Conservation (phyloP, 2,888 invertebrate species). For the Drosophila subsilvestris region DNA sequence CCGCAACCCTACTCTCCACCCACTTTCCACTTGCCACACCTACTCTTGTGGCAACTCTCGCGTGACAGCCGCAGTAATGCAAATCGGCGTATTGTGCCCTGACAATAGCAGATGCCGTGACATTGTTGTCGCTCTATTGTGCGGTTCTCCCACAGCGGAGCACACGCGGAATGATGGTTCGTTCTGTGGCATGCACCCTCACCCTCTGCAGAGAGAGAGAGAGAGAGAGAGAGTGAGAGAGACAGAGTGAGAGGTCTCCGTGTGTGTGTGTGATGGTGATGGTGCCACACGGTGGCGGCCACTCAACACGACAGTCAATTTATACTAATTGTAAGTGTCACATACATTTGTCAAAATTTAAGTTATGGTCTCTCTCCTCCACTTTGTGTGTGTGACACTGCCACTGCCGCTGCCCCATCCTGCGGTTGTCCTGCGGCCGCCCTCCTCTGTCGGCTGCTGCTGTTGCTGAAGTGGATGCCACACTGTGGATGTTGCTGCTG, state of each 20-base stretch:
- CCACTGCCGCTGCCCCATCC: conserved; percentile 13
- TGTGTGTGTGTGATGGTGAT: conserved; percentile 41
- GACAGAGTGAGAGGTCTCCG: conserved; percentile 12
- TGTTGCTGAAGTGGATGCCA: conserved; percentile 23
- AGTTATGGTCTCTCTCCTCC: conserved; percentile 71
- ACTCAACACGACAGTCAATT: conserved; percentile 81
- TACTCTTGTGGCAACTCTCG: not conserved
- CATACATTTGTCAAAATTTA: conserved; percentile 79
- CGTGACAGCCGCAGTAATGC: conserved; percentile 54
- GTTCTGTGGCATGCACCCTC: not conserved
- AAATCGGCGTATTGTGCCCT: conserved; percentile 79
- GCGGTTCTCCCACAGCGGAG: conserved; percentile 31
- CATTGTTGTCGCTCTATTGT: conserved; percentile 76
- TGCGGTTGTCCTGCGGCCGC: conserved; percentile 59
- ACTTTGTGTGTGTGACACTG: conserved; percentile 30
- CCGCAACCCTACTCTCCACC: not conserved
- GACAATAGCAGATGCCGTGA: conserved; percentile 79
- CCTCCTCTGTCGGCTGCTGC: conserved; percentile 11
- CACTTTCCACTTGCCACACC: not conserved
- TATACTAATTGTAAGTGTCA: conserved; percentile 80
- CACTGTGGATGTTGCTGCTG: conserved; percentile 12
- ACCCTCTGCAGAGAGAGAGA: too few relatives aligned
- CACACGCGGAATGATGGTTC: not conserved
- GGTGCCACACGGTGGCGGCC: conserved; percentile 56
- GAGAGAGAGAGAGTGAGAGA: too few relatives aligned